These are phyloP conservation scores for Phacellophora camtschatica DNA, from an alignment of 30 jellyfish, hydroid and myxozoan genomes.

Conservation along the genomic window DNA sequence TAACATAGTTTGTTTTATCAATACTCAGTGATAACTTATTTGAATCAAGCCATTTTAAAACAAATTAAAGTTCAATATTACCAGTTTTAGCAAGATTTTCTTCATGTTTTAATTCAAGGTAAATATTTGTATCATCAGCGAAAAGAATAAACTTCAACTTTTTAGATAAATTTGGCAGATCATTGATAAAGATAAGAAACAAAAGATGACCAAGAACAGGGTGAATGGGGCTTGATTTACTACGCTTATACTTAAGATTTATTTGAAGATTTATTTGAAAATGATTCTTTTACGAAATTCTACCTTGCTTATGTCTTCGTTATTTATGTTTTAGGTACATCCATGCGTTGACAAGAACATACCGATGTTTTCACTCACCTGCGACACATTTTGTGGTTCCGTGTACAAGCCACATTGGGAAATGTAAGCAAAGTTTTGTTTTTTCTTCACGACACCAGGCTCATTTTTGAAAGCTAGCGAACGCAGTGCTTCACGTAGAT, in stretches of 20 bases:
- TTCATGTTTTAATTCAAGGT: neutral
- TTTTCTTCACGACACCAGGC: conserved; percentile 81
- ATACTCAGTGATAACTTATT: neutral
- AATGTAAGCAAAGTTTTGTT: conserved; percentile 92
- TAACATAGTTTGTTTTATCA: neutral
- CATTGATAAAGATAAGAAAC: conserved; percentile 22
- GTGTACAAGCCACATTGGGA: conserved; percentile 98
- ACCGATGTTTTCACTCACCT: conserved; percentile 50
- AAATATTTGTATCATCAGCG: conserved; percentile 43
- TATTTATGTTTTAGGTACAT: too few species aligned
- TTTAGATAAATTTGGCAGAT: conserved; percentile 32
- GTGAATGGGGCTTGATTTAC: too few species aligned
- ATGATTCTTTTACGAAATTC: too few species aligned
- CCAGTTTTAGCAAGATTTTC: neutral
- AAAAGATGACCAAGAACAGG: too few species aligned
- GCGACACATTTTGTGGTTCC: conserved; percentile 95
- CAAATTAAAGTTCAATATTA: neutral
- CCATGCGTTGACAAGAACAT: neutral
- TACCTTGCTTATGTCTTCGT: too few species aligned
- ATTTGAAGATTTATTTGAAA: too few species aligned
- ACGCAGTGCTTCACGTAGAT: conserved; percentile 36
- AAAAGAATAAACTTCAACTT: conserved; percentile 9
- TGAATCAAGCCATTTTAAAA: neutral
- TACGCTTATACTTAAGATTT: too few species aligned
- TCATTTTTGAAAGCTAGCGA: conserved; percentile 78